Evolutionary conservation across 2,888 invertebrate genomes (phyloP).

Genomic region (Pandemis heparana): DNA sequence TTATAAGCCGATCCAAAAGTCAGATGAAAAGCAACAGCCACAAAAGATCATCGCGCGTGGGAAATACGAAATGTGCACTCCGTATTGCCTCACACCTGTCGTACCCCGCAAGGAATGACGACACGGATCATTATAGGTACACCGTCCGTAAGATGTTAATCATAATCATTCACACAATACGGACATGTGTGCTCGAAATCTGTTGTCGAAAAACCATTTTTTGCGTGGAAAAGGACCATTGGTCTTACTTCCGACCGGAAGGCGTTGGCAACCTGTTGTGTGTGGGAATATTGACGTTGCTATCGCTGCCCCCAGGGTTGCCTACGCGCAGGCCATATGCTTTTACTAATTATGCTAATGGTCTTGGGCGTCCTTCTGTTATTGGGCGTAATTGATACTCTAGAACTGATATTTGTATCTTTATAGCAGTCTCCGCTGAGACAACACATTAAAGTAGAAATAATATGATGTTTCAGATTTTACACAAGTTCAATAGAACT

Average conservation of each 20-base stretch:
- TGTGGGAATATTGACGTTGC: slow-evolving; percentile 79
- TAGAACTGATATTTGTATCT: not conserved
- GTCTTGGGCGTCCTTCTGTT: slow-evolving; percentile 5
- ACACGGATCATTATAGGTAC: slow-evolving; percentile 66
- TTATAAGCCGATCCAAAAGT: slow-evolving; percentile 50
- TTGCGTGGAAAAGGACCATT: slow-evolving; percentile 71
- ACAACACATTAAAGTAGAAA: not conserved
- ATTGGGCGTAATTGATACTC: not conserved
- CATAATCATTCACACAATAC: slow-evolving; percentile 58
- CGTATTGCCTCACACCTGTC: slow-evolving; percentile 68
- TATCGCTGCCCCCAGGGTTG: slow-evolving; percentile 63
- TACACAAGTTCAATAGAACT: too few relatives aligned
- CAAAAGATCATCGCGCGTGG: slow-evolving; percentile 64
- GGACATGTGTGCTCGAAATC: slow-evolving; percentile 73
- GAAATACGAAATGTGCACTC: slow-evolving; percentile 71
- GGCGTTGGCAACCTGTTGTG: slow-evolving; percentile 79
- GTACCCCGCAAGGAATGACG: slow-evolving; percentile 49
- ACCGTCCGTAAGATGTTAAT: slow-evolving; percentile 72
- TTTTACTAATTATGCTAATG: slow-evolving; percentile 8
- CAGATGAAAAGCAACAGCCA: slow-evolving; percentile 53
- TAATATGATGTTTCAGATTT: not conserved
- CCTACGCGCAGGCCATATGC: slow-evolving; percentile 44
- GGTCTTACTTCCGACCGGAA: slow-evolving; percentile 84
- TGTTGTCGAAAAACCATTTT: slow-evolving; percentile 64
- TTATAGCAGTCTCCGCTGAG: not conserved